phyloP scores from a whole-genome alignment of 1,140 invertebrate species.

The Drosophila murphyi region DNA sequence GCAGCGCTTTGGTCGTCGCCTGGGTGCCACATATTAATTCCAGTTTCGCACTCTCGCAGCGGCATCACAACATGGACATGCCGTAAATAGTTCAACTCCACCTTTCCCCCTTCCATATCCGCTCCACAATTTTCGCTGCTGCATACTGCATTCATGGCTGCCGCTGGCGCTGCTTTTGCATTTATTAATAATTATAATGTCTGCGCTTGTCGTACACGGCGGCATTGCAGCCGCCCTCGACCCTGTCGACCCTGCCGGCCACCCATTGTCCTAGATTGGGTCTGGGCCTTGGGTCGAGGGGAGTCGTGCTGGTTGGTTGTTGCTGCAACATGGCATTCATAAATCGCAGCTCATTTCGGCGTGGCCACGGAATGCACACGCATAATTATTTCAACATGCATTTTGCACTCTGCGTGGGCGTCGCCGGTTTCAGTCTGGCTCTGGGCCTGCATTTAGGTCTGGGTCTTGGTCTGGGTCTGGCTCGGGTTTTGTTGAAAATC shows the following conservation, averaged over 20 bases:
- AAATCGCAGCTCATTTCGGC: slow-evolving; percentile 81
- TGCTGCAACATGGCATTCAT: slow-evolving; percentile 65
- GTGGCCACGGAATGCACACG: slow-evolving; percentile 82
- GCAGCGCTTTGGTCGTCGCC: slow-evolving; percentile 62
- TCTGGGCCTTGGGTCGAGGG: slow-evolving; percentile 13
- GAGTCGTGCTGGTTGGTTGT: slow-evolving; percentile 11
- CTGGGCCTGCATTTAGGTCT: background rate
- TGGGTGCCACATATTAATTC: slow-evolving; percentile 81
- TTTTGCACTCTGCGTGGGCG: slow-evolving; percentile 34
- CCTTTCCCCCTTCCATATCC: background rate
- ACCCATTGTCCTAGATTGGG: slow-evolving; percentile 6
- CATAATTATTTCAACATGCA: slow-evolving; percentile 81
- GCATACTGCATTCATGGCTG: slow-evolving; percentile 5
- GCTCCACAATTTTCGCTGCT: background rate
- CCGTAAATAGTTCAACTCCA: slow-evolving; percentile 73
- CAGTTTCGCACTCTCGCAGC: slow-evolving; percentile 66
- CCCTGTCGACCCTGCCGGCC: slow-evolving; percentile 7
- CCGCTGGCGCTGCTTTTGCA: slow-evolving; percentile 59
- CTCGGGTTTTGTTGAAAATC: slow-evolving; percentile 8
- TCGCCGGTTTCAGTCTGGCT: too few relatives aligned
- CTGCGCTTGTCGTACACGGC: slow-evolving; percentile 63
- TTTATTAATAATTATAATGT: slow-evolving; percentile 83
- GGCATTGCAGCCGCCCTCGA: slow-evolving; percentile 18
- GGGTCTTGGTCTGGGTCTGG: background rate
- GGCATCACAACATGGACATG: slow-evolving; percentile 55